Conservation (phyloP, 23 tunicate species). For the Clavelina lepadiformis region DNA sequence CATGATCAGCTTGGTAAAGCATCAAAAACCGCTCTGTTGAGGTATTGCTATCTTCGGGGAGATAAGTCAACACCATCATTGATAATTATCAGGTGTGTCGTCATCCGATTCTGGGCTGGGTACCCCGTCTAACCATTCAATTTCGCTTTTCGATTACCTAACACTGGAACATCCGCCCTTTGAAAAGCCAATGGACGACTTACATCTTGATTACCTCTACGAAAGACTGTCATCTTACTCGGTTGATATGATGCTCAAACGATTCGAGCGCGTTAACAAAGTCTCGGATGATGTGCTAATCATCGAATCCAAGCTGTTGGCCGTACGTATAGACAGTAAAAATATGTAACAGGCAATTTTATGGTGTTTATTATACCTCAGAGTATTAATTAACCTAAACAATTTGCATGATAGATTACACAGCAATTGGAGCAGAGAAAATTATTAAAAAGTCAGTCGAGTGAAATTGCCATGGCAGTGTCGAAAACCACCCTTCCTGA, state of each 20-base stretch:
- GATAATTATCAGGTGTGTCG: conserved; percentile 70
- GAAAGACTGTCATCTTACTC: conserved; percentile 74
- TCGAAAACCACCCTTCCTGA: conserved; percentile 16
- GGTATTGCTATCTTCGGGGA: too few species aligned
- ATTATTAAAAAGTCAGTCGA: conserved; percentile 41
- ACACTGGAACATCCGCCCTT: conserved; percentile 74
- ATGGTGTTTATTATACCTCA: background rate
- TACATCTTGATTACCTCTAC: conserved; percentile 71
- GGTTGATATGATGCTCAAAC: conserved; percentile 87
- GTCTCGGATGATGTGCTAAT: conserved; percentile 52
- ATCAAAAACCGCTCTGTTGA: too few species aligned
- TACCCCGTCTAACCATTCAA: conserved; percentile 51
- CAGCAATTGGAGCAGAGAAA: conserved; percentile 33
- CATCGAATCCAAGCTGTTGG: conserved; percentile 54
- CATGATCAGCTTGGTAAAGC: too few species aligned
- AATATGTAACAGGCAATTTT: background rate
- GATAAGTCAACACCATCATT: too few species aligned
- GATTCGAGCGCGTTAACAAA: conserved; percentile 66
- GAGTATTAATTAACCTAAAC: background rate
- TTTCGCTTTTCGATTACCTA: conserved; percentile 79
- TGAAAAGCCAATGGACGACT: conserved; percentile 76
- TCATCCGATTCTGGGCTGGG: conserved; percentile 82
- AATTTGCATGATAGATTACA: conserved; percentile 7
- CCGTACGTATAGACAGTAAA: conserved; percentile 22
- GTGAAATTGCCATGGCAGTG: conserved; percentile 59